Percentiles rank a stretch among this genome's conserved stretches.
These are phyloP conservation scores for Cepphus grylle DNA, from an alignment of 2,113 vertebrate species.

Conservation along the genomic window DNA sequence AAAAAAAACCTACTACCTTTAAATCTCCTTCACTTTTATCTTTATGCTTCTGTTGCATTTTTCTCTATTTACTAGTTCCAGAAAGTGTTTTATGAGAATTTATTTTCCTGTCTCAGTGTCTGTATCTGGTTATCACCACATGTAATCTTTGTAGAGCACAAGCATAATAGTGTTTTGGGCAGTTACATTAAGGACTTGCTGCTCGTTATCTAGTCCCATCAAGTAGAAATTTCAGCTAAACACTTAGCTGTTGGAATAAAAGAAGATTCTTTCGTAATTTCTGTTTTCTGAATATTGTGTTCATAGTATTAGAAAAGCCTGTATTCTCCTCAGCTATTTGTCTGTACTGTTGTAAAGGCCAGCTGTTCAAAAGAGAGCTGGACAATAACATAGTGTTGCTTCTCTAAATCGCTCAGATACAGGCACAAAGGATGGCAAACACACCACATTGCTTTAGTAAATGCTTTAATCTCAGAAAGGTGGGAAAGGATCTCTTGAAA, in stretches of 20 bases:
- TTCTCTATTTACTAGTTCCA: background rate
- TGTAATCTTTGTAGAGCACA: background rate
- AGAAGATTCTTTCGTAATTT: background rate
- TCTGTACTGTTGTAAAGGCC: background rate
- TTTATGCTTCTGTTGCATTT: background rate
- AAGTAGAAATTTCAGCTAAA: conserved; percentile 5
- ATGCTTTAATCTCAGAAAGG: background rate
- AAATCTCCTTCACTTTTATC: background rate
- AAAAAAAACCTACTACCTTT: background rate
- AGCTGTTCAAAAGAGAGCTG: background rate
- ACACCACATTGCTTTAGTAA: background rate
- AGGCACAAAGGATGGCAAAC: background rate
- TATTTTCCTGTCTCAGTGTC: background rate
- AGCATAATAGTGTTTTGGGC: background rate
- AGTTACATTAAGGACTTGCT: background rate
- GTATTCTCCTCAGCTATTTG: background rate
- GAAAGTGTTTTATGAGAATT: background rate
- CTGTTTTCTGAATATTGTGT: background rate
- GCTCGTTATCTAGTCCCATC: background rate
- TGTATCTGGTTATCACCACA: background rate
- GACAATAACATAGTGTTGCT: background rate
- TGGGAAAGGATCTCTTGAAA: background rate
- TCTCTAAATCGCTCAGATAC: background rate
- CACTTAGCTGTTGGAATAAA: background rate
- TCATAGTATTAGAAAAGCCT: background rate